phyloP scores from a whole-genome alignment of 2,113 vertebrate genomes.

The Bubo scandiacus region DNA sequence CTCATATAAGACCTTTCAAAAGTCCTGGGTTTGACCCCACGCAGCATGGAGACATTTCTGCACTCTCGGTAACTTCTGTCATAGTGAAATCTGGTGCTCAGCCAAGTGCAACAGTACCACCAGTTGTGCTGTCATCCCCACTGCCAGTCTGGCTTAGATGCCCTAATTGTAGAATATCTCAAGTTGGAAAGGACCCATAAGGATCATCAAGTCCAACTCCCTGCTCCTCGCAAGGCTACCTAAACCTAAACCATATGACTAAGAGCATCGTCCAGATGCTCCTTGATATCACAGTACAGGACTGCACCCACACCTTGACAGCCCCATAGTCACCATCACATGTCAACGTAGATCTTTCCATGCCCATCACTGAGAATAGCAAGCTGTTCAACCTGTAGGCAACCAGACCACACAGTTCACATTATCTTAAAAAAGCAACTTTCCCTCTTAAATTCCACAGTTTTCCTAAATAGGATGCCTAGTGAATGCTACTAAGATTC shows the following conservation, averaged over 20 bases:
- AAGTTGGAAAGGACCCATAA: neutral
- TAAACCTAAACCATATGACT: neutral
- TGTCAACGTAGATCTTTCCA: accelerated
- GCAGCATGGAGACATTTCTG: neutral
- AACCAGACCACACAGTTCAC: neutral
- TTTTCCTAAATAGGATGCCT: neutral
- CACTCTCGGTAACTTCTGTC: neutral
- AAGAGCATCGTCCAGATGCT: accelerated
- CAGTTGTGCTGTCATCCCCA: accelerated
- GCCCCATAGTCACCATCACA: neutral
- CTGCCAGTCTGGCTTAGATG: neutral
- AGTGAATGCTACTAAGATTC: neutral
- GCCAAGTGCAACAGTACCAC: too few relatives aligned
- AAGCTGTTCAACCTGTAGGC: neutral
- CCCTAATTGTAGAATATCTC: neutral
- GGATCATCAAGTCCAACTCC: neutral
- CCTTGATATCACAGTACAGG: neutral
- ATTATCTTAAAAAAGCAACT: accelerated
- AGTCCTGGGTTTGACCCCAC: neutral
- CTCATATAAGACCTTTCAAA: neutral
- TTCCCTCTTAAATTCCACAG: neutral
- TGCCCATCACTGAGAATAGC: neutral
- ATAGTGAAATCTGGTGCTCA: neutral
- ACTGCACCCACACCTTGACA: neutral
- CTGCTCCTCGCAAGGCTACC: accelerated